Evolutionary conservation across 37 sponge, comb jelly and placozoan species (phyloP).

Genomic region (Petrosia ficiformis): DNA sequence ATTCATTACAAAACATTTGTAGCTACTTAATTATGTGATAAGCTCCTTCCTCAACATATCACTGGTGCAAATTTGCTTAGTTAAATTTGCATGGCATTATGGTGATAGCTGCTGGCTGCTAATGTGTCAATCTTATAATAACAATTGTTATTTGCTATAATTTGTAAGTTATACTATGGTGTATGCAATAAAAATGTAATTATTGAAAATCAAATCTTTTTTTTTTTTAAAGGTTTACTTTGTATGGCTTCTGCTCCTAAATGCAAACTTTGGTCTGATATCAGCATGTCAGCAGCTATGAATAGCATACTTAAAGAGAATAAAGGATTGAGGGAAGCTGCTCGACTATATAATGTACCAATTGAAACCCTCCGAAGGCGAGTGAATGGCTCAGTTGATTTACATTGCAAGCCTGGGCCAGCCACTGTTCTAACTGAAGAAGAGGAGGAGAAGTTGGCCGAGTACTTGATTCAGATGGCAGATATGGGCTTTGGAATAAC

Average conservation of each 20-base stretch:
- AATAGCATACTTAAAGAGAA: constrained; percentile 21
- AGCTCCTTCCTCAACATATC: too few relatives aligned
- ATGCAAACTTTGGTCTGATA: constrained; percentile 34
- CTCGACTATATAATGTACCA: constrained; percentile 9
- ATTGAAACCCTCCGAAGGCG: constrained; percentile 21
- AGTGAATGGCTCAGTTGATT: neutral
- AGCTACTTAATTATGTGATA: too few relatives aligned
- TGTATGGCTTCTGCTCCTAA: constrained; percentile 24
- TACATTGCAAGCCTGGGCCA: constrained; percentile 19
- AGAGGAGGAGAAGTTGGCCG: constrained; percentile 9
- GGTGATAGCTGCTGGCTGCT: too few relatives aligned
- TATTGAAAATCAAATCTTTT: neutral
- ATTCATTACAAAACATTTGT: too few relatives aligned
- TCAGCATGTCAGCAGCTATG: constrained; percentile 39
- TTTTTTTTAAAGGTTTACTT: neutral
- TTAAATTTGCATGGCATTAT: too few relatives aligned
- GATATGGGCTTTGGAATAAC: constrained; percentile 25
- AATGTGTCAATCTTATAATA: too few relatives aligned
- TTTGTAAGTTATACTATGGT: too few relatives aligned
- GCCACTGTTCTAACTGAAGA: constrained; percentile 10
- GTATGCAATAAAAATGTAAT: neutral
- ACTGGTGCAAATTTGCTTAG: too few relatives aligned
- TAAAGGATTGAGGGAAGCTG: constrained; percentile 3
- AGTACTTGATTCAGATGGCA: constrained; percentile 3
- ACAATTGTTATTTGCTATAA: too few relatives aligned